These are phyloP conservation scores for Chaetura pelagica DNA, from an alignment of 2,113 vertebrate genomes.

Conservation along the genomic window DNA sequence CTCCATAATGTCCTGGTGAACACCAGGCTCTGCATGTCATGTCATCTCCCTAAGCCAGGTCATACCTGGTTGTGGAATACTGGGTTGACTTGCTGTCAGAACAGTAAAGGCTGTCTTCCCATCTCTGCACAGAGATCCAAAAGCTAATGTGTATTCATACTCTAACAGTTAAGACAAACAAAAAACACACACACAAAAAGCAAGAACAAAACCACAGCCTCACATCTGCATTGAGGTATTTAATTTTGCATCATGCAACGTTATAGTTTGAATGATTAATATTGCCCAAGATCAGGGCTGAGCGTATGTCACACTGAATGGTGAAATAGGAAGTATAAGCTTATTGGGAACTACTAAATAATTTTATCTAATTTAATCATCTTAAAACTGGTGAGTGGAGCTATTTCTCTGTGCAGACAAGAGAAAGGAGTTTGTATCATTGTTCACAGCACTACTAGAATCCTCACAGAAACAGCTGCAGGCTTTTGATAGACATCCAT, in stretches of 20 bases:
- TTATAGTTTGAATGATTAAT: neutral
- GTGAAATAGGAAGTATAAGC: neutral
- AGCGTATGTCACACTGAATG: neutral
- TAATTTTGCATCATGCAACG: neutral
- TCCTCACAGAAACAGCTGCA: neutral
- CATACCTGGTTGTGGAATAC: neutral
- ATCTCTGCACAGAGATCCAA: neutral
- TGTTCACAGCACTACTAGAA: neutral
- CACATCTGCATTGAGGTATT: neutral
- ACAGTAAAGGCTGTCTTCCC: neutral
- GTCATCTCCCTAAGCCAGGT: neutral
- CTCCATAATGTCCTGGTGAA: neutral
- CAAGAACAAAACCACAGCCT: neutral
- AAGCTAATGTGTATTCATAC: neutral
- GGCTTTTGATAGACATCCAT: neutral
- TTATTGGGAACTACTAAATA: neutral
- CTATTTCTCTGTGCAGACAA: neutral
- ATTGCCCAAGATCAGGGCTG: neutral
- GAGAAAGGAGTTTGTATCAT: neutral
- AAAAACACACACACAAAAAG: neutral
- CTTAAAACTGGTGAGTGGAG: neutral
- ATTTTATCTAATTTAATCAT: neutral
- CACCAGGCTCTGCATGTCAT: neutral
- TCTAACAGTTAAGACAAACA: neutral
- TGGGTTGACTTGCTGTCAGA: neutral